Conservation (phyloP, 2,888 invertebrate species). For the Busseola fusca region DNA sequence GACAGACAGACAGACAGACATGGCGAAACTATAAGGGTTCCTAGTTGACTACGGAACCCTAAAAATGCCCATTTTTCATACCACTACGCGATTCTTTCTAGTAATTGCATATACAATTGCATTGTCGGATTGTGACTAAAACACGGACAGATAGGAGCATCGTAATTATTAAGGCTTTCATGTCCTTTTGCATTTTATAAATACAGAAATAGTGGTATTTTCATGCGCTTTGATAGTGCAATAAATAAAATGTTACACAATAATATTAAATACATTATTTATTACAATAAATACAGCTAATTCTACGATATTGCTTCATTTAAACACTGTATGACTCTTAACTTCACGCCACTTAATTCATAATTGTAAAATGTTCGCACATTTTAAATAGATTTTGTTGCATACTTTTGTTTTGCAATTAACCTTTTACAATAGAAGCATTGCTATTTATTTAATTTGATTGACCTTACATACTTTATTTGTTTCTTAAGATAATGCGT, state of each 20-base stretch:
- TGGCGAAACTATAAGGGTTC: no score
- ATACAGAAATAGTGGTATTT: neutral
- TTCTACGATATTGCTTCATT: constrained; percentile 31
- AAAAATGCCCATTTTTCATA: neutral
- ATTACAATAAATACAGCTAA: neutral
- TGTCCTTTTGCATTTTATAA: neutral
- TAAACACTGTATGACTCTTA: constrained; percentile 18
- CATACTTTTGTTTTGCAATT: constrained; percentile 41
- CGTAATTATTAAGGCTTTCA: neutral
- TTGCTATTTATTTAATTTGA: constrained; percentile 30
- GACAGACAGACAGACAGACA: no score
- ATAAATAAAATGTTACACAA: neutral
- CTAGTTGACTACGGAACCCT: no score
- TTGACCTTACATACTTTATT: constrained; percentile 29
- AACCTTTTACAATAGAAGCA: constrained; percentile 34
- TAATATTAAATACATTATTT: neutral
- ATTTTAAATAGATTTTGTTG: constrained; percentile 42
- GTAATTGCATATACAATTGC: neutral
- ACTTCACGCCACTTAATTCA: constrained; percentile 46
- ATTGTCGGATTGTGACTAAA: neutral
- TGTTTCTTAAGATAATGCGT: constrained; percentile 1
- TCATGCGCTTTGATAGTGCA: neutral
- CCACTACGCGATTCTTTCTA: neutral
- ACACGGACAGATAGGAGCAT: neutral
- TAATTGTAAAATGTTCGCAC: constrained; percentile 43